These are phyloP conservation scores for Myrmophylax atrothorax DNA, from an alignment of 2,113 vertebrate species.

Conservation along the genomic window DNA sequence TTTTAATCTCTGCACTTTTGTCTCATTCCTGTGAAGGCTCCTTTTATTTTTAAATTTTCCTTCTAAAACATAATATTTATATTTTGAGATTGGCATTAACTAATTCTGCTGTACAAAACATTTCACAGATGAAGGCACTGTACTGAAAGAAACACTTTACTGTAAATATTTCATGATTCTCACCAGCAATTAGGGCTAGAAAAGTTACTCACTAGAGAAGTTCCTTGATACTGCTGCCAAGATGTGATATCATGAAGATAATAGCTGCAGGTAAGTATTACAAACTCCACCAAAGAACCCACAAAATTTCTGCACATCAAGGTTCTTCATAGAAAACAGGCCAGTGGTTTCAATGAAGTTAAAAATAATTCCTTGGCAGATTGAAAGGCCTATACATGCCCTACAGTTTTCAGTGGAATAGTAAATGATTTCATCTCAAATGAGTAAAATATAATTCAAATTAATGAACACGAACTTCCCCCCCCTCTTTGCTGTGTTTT, in stretches of 20 bases:
- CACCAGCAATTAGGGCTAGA: constrained; percentile 27
- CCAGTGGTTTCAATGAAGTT: constrained; percentile 17
- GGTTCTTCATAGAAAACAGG: constrained; percentile 19
- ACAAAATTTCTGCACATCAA: constrained; percentile 25
- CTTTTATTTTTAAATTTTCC: neutral
- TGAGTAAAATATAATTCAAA: constrained; percentile 37
- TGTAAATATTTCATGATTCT: constrained; percentile 41
- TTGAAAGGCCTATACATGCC: constrained; percentile 8
- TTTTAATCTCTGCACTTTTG: neutral
- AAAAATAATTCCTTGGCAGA: constrained; percentile 54
- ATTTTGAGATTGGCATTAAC: constrained; percentile 26
- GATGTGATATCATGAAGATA: constrained; percentile 34
- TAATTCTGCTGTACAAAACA: constrained; percentile 8
- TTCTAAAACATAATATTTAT: constrained; percentile 39
- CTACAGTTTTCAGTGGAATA: constrained; percentile 6
- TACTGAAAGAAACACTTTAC: constrained; percentile 11
- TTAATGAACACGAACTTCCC: neutral
- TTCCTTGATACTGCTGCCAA: constrained; percentile 55
- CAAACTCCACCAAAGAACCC: constrained; percentile 9
- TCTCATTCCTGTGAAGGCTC: constrained; percentile 5
- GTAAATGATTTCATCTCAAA: constrained; percentile 48
- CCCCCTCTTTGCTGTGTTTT: neutral
- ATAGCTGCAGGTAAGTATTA: constrained; percentile 42
- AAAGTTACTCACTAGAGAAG: constrained; percentile 32
- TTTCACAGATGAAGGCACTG: neutral